Evolutionary conservation across 64 coral and sea anemone species (phyloP).

Genomic region (Dendronephthya gigantea): DNA sequence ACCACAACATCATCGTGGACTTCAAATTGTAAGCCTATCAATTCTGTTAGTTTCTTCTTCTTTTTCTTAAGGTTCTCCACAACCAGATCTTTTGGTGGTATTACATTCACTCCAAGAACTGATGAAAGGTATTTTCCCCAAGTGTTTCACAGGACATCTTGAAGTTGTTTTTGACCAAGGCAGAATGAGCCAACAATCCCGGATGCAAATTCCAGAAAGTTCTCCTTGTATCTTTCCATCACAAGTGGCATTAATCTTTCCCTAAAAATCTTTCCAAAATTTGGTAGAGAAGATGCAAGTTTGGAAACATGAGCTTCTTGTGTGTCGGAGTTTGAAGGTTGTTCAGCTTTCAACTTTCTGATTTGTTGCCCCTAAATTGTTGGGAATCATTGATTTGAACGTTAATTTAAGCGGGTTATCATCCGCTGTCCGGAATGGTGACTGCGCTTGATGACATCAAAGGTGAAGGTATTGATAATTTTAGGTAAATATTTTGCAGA

Average conservation of each 20-base stretch:
- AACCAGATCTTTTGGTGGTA: constrained; percentile 5
- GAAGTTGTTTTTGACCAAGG: background rate
- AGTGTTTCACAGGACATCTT: constrained; percentile 6
- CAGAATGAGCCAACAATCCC: background rate
- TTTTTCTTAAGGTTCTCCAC: background rate
- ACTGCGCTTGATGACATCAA: too few relatives aligned
- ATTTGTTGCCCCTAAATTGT: too few relatives aligned
- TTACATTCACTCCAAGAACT: background rate
- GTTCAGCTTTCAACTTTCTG: too few relatives aligned
- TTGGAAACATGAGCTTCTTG: too few relatives aligned
- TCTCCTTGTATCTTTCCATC: background rate
- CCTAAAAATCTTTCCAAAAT: background rate
- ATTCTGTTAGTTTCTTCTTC: background rate
- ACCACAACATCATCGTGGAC: constrained; percentile 10
- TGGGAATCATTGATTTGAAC: too few relatives aligned
- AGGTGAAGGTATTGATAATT: too few relatives aligned
- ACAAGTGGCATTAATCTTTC: background rate
- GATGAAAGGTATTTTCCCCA: background rate
- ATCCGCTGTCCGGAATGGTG: too few relatives aligned
- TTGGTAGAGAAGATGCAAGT: too few relatives aligned
- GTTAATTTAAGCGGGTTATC: too few relatives aligned
- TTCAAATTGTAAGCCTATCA: constrained; percentile 2
- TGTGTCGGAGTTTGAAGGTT: too few relatives aligned
- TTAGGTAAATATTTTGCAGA: too few relatives aligned
- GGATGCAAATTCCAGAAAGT: constrained; percentile 13